phyloP scores from a whole-genome alignment of 2,888 invertebrate genomes.

The Noctua fimbriata region DNA sequence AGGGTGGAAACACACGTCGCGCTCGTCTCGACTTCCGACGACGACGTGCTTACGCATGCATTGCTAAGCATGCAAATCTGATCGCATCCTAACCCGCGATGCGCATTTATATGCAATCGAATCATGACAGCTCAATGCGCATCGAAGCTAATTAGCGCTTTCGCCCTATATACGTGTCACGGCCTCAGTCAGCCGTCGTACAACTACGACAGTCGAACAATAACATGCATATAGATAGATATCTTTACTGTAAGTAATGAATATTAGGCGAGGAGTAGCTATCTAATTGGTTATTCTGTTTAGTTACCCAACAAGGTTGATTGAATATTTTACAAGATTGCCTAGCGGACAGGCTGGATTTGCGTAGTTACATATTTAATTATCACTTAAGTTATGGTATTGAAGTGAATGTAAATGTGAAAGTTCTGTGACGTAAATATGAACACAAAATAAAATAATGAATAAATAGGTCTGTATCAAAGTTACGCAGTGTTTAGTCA shows the following conservation, averaged over 20 bases:
- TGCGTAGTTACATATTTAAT: slow-evolving; percentile 80
- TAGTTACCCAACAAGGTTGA: slow-evolving; percentile 77
- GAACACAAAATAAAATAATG: not conserved
- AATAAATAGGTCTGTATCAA: not conserved
- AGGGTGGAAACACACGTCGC: slow-evolving; percentile 38
- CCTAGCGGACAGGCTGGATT: slow-evolving; percentile 75
- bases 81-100: slow-evolving; percentile 32
- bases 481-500: not conserved
- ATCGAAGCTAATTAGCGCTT: slow-evolving; percentile 55
- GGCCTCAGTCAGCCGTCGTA: not conserved
- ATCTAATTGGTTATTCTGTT: slow-evolving; percentile 83
- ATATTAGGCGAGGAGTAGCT: slow-evolving; percentile 67
- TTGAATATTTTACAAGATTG: slow-evolving; percentile 83
- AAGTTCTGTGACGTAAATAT: not conserved
- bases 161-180: slow-evolving; percentile 28
- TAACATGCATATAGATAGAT: slow-evolving; percentile 7
- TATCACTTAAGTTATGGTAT: slow-evolving; percentile 72
- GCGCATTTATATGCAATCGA: slow-evolving; percentile 46
- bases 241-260: slow-evolving; percentile 58
- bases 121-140: slow-evolving; percentile 51
- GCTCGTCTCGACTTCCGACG: slow-evolving; percentile 37
- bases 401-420: slow-evolving; percentile 30
- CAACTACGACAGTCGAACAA: slow-evolving; percentile 17
- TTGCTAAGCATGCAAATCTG: slow-evolving; percentile 38
- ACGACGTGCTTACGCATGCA: slow-evolving; percentile 52